phyloP scores from a whole-genome alignment of 2,888 invertebrate species.

The Eupithecia pulchellata region DNA sequence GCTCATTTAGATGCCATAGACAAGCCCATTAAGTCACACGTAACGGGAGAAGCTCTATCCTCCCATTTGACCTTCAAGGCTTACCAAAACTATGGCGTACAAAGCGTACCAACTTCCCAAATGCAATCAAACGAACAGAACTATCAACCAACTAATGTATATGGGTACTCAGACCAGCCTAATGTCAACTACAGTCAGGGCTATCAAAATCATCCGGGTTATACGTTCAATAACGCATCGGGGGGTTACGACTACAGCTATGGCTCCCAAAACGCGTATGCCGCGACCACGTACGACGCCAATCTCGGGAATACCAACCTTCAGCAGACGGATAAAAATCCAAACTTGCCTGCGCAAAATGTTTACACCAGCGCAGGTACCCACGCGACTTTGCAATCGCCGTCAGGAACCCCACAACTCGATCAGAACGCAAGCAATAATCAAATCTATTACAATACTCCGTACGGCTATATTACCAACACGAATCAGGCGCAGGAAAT shows the following conservation, averaged over 20 bases:
- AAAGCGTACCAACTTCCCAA: constrained; percentile 36
- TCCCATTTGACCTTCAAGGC: constrained; percentile 48
- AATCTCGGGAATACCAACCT: constrained; percentile 58
- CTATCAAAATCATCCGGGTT: constrained; percentile 86
- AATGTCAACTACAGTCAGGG: constrained; percentile 60
- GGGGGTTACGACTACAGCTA: constrained; percentile 87
- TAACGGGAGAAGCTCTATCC: constrained; percentile 72
- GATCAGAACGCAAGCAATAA: constrained; percentile 52
- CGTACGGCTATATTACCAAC: constrained; percentile 78
- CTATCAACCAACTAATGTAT: constrained; percentile 53
- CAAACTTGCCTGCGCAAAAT: constrained; percentile 63
- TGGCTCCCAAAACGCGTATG: constrained; percentile 83
- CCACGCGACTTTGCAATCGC: constrained; percentile 78
- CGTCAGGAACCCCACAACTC: constrained; percentile 65
- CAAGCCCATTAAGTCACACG: constrained; percentile 78
- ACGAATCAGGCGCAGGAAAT: constrained; percentile 63
- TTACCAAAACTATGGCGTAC: constrained; percentile 50
- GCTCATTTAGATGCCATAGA: constrained; percentile 70
- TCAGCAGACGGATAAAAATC: constrained; percentile 57
- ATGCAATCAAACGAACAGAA: constrained; percentile 49
- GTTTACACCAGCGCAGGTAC: constrained; percentile 81
- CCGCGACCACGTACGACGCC: constrained; percentile 53
- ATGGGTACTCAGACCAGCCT: constrained; percentile 55
- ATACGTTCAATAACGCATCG: constrained; percentile 83
- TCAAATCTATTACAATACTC: constrained; percentile 76